These are phyloP conservation scores for Galerucella pusilla DNA, from an alignment of 2,888 invertebrate genomes.

Conservation along the genomic window DNA sequence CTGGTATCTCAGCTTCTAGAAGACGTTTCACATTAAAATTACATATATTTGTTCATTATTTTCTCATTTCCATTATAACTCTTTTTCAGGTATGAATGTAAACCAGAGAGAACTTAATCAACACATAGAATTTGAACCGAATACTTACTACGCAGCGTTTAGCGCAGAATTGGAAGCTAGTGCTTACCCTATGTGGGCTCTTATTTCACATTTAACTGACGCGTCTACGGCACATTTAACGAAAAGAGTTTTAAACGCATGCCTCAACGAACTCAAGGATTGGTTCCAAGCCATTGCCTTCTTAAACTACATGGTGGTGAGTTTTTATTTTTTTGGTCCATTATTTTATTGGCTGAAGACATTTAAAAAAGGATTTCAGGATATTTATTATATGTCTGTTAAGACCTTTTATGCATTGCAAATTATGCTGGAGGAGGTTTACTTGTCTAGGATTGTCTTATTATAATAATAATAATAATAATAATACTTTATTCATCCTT, in stretches of 20 bases:
- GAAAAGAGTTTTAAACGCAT: conserved; percentile 79
- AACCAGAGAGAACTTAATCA: conserved; percentile 90
- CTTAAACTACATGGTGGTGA: conserved; percentile 75
- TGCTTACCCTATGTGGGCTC: conserved; percentile 98
- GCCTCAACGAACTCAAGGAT: conserved; percentile 81
- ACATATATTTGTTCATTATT: too few species aligned
- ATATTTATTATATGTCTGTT: too few species aligned
- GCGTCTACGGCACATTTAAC: conserved; percentile 79
- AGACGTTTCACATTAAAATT: too few species aligned
- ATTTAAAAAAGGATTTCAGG: too few species aligned
- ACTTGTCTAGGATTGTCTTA: too few species aligned
- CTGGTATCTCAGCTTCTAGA: too few species aligned
- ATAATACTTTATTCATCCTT: too few species aligned
- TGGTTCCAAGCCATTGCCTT: conserved; percentile 91
- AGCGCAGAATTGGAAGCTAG: conserved; percentile 97
- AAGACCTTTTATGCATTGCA: too few species aligned
- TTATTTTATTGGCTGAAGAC: background rate
- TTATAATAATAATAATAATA: too few species aligned
- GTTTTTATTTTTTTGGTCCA: conserved; percentile 49
- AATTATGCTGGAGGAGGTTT: too few species aligned
- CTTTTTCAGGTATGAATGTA: conserved; percentile 88
- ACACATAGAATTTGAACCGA: conserved; percentile 97
- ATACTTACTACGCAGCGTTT: conserved; percentile 97
- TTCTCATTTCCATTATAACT: background rate
- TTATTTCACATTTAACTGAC: conserved; percentile 87